Percentiles rank a stretch among this genome's conserved stretches.
Evolutionary conservation across 2,888 invertebrate genomes (phyloP).

Genomic region (Trachelus iudaicus): DNA sequence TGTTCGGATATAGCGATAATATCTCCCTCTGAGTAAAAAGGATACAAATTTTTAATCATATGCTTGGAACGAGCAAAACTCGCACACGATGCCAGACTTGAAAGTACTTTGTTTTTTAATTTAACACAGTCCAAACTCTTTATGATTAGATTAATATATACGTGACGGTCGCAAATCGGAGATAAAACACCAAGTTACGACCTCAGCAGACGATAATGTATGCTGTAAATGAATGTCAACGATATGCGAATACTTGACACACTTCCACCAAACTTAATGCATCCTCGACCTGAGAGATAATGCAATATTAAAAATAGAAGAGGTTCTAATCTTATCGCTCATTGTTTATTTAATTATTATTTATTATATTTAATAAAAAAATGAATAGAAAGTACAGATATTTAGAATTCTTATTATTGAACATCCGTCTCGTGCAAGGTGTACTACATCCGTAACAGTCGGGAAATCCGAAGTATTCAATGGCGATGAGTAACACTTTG

Average conservation of each 20-base stretch:
- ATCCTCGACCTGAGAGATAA: not conserved
- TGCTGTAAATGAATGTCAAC: not conserved
- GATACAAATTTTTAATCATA: not conserved
- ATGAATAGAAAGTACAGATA: not conserved
- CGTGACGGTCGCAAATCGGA: not conserved
- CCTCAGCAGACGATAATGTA: not conserved
- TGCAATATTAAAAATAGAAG: not conserved
- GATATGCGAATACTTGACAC: conserved; percentile 21
- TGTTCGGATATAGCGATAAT: conserved; percentile 67
- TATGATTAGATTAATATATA: not conserved
- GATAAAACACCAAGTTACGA: not conserved
- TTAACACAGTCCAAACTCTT: too few species aligned
- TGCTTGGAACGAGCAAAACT: not conserved
- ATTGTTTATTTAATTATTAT: not conserved
- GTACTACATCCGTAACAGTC: not conserved
- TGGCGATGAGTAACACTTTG: not conserved
- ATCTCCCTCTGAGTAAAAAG: not conserved
- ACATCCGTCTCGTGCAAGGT: not conserved
- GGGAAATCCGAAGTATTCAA: not conserved
- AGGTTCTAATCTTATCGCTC: not conserved
- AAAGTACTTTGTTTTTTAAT: too few species aligned
- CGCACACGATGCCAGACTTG: not conserved
- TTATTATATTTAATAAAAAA: not conserved
- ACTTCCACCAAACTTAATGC: conserved; percentile 25
- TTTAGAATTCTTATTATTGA: not conserved